Evolutionary conservation across 2,113 vertebrate genomes (phyloP).

Genomic region (Rhipidura dahli): DNA sequence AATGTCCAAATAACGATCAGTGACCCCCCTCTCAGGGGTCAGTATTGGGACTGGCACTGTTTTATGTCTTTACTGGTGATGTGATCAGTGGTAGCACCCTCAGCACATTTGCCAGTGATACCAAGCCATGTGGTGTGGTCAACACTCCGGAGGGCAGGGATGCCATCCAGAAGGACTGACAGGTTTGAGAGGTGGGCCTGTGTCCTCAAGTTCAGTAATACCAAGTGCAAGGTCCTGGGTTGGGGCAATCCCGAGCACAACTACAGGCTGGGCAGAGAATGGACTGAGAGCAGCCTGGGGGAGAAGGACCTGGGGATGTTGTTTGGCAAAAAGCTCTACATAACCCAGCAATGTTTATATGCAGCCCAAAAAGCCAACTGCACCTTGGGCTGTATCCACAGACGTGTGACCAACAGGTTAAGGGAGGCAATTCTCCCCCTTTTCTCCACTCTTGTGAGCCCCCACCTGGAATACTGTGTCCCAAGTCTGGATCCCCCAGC

Average conservation of each 20-base stretch:
- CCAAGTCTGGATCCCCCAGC: not conserved
- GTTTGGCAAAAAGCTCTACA: not conserved
- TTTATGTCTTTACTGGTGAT: not conserved
- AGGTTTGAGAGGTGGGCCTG: not conserved
- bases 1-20: not conserved
- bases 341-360: not conserved
- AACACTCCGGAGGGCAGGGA: not conserved
- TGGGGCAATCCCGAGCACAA: not conserved
- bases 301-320: not conserved
- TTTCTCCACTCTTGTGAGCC: not conserved
- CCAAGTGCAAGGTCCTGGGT: not conserved
- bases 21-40: accelerated
- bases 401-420: not conserved
- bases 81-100: not conserved
- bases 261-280: not conserved
- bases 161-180: not conserved
- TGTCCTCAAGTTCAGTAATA: not conserved
- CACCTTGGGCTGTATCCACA: not conserved
- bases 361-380: not conserved
- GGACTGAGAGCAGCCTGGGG: not conserved
- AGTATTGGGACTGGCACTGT: not conserved
- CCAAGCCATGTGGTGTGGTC: not conserved
- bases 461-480: not conserved
- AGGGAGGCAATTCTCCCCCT: not conserved
- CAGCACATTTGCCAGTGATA: not conserved